These are phyloP conservation scores for Epinotia bilunana DNA, from an alignment of 2,888 invertebrate species.

Conservation along the genomic window DNA sequence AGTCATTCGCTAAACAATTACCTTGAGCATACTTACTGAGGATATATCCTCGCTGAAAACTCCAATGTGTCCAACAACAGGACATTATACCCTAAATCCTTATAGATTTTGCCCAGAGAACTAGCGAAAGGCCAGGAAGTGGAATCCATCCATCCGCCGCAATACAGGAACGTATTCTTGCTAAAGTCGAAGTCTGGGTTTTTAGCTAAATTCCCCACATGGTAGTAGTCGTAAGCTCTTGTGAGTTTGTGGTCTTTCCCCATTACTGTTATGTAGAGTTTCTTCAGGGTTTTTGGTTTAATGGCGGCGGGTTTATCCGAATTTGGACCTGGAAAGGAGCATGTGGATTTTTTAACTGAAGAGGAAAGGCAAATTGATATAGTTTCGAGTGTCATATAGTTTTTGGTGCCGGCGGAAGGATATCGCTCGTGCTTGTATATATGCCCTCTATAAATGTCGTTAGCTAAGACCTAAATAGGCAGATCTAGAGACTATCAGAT, in stretches of 20 bases:
- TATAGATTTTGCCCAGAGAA: conserved; percentile 56
- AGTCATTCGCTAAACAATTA: too few relatives aligned
- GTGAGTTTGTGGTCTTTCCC: conserved; percentile 14
- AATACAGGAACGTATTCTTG: conserved; percentile 64
- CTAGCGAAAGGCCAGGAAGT: conserved; percentile 56
- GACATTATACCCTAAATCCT: conserved; percentile 63
- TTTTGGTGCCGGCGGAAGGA: too few relatives aligned
- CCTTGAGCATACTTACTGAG: conserved; percentile 61
- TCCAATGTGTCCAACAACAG: conserved; percentile 60
- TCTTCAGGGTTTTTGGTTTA: conserved; percentile 26
- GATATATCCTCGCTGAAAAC: conserved; percentile 66
- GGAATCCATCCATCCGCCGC: conserved; percentile 68
- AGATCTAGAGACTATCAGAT: too few relatives aligned
- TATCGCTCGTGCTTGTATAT: too few relatives aligned
- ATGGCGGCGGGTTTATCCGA: conserved; percentile 44
- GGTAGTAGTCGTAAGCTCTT: conserved; percentile 62
- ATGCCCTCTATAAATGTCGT: too few relatives aligned
- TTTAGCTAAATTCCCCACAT: conserved; percentile 58
- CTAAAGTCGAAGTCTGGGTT: conserved; percentile 57
- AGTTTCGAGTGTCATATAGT: too few relatives aligned
- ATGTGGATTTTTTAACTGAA: background rate
- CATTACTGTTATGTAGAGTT: conserved; percentile 10
- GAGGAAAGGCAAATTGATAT: background rate
- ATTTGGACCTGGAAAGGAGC: conserved; percentile 43
- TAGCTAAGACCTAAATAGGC: too few relatives aligned